Base-by-base conservation (phyloP, 2,113 vertebrate species). In the Xiphophorus couchianus region DNA sequence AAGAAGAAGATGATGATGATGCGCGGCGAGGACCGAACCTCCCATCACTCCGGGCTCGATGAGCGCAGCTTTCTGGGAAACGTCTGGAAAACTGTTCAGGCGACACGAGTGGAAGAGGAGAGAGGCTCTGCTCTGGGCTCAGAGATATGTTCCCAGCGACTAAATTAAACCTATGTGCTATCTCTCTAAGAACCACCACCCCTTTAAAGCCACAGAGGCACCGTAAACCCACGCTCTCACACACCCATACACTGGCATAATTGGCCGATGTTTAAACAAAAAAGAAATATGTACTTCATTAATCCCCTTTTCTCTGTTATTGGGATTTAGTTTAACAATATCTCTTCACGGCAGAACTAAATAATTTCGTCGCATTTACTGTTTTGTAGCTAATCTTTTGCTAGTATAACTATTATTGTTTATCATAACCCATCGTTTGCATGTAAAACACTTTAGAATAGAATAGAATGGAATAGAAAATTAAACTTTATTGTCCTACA, bases 181-280 rank as follows among this genome's bases (percentile, higher is more conserved):
- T 79, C 88, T 88, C 90, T 77, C 42, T 35, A 61, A 12, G 33
- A 89, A 90, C 90, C 89, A 88, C 91, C 91, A 88, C 91, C 90
- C 92, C 90, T 91, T 93, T 93, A 93, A 93, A 93, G 92, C 10
- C 76, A 91, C 92, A 93, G 91, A 67, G 77, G 39, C 84, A 69
- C 17, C 9, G 35, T 39, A 27, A 81, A 65, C 10, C 30, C 73
- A 12, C 42, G 22, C 12, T 5, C 66, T 22, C 42, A 31, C 42
- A 51, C n/a, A 4, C 22, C 8, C 25, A 2, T 35, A 6, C 27
- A 62, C 12, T 15, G 14, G 14, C 39, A 42, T 15, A 37, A 42
- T 15, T 15, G 39, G 39, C 39, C 39, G 3, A 42, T 42, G 39
- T 42, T 42, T 15, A 42, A 42, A 42, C 39, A 14, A 13, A 42